Conservation (phyloP, 2,888 invertebrate genomes). For the Mythimna pallens region DNA sequence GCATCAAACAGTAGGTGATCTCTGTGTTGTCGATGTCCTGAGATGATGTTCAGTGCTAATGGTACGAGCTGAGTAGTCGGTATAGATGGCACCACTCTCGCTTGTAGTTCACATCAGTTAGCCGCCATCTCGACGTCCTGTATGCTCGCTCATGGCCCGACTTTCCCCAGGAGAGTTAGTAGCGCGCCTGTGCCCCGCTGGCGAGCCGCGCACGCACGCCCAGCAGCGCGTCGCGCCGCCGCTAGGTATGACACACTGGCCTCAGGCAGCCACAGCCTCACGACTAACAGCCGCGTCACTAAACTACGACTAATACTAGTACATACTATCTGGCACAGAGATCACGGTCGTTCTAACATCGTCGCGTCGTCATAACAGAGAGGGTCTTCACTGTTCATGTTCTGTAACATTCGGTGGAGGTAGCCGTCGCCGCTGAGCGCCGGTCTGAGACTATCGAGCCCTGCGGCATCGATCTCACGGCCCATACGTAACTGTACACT, state of each 20-base stretch:
- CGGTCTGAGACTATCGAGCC: constrained; percentile 36
- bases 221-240: constrained; percentile 35
- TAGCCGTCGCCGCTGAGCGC: constrained; percentile 48
- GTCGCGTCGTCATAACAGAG: constrained; percentile 67
- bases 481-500: not conserved
- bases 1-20: constrained; percentile 82
- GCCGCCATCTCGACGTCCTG: constrained; percentile 41
- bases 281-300: constrained; percentile 66
- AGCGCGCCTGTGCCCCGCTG: constrained; percentile 80
- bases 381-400: constrained; percentile 65
- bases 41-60: constrained; percentile 74
- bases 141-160: constrained; percentile 63
- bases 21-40: constrained; percentile 86
- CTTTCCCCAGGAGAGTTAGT: constrained; percentile 84
- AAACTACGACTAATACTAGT: constrained; percentile 55
- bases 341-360: constrained; percentile 71
- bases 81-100: constrained; percentile 73
- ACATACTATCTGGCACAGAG: constrained; percentile 73
- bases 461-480: constrained; percentile 15
- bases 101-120: constrained; percentile 55
- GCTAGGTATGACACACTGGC: constrained; percentile 46
- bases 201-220: constrained; percentile 56
- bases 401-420: constrained; percentile 53
- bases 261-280: constrained; percentile 22
- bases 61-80: constrained; percentile 73